Evolutionary conservation across 2,888 invertebrate genomes (phyloP), one percentile per base, ranked within the genome.

Genomic region (Cantharis nigra): DNA sequence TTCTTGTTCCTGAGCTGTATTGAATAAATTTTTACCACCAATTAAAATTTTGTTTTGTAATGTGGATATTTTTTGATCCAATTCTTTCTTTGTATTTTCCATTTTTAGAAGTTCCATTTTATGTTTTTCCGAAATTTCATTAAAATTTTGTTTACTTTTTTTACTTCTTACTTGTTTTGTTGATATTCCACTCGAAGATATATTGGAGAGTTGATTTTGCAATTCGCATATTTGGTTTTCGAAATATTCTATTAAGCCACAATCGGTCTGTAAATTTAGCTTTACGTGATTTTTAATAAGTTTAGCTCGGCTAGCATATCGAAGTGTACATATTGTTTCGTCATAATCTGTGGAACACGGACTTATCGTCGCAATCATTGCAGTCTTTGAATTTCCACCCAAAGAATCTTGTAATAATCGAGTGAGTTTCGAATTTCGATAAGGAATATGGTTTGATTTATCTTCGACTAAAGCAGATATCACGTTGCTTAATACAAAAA

Each of bases 381-480:
- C 94, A 26, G 97, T 97, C 90, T 97, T 97, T 0, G 97, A 96
- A 90, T 98, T 98, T 0, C 98, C 98, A 1, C 98, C 98, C 0
- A 99, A 90, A 0, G 99, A 99, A 88, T 99, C 98, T 89, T 99
- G 98, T 78, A 99, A 90, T 62, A 98, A 89, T 11, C 98, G 89
- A 0, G 99, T 99, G 33, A 99, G 90, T 89, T 99, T 99, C 0
- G 98, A 98, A 90, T 99, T 99, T 83, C 99, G 92, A 89, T 99
- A 99, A 0, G 99, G 99, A 83, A 99, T 97, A 88, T 99, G 98
- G 0, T 95, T 96, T 83, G 96, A 96, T 89, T 98, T 98, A 67
- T 98, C 98, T 89, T 99, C 99, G 2, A 98, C 98, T 79, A 99
- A 90, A 1, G 99, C 98, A 4, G 98, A 98, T 83, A 99, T 99